phyloP scores from a whole-genome alignment of 1,140 invertebrate species.

The Pentalonia nigronervosa region DNA sequence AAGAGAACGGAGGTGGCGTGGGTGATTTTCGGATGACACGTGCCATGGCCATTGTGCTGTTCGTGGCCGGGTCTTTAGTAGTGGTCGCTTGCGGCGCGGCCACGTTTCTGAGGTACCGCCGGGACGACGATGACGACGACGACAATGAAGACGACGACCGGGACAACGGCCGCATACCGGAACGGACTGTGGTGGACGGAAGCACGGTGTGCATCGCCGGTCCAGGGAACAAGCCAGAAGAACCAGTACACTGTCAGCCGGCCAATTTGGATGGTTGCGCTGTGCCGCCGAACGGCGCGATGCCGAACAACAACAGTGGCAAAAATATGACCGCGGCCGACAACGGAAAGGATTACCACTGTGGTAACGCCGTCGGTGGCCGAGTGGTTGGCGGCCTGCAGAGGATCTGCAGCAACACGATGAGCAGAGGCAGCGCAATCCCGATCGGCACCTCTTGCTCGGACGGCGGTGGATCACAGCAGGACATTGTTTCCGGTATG shows the following conservation, averaged over 20 bases:
- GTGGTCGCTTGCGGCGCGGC: conserved; percentile 74
- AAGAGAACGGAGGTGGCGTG: not conserved
- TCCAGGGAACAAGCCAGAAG: not conserved
- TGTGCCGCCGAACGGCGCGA: not conserved
- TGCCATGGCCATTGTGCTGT: conserved; percentile 74
- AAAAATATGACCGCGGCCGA: not conserved
- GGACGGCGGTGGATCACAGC: not conserved
- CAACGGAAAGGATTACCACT: not conserved
- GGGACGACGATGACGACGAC: conserved; percentile 63
- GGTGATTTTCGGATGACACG: conserved; percentile 61
- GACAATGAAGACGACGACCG: not conserved
- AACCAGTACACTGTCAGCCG: not conserved
- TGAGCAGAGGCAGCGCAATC: not conserved
- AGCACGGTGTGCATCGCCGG: not conserved
- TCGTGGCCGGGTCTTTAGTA: conserved; percentile 73
- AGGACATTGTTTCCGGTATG: not conserved
- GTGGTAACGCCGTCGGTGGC: not conserved
- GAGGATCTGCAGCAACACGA: conserved; percentile 13
- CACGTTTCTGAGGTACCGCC: conserved; percentile 70
- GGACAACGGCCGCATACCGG: not conserved
- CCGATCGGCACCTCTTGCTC: not conserved
- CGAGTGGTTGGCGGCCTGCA: not conserved
- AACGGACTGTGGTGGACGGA: not conserved
- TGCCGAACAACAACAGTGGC: not conserved
- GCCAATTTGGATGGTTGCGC: not conserved